Conservation (phyloP, 2,113 vertebrate genomes). For the Zonotrichia leucophrys region DNA sequence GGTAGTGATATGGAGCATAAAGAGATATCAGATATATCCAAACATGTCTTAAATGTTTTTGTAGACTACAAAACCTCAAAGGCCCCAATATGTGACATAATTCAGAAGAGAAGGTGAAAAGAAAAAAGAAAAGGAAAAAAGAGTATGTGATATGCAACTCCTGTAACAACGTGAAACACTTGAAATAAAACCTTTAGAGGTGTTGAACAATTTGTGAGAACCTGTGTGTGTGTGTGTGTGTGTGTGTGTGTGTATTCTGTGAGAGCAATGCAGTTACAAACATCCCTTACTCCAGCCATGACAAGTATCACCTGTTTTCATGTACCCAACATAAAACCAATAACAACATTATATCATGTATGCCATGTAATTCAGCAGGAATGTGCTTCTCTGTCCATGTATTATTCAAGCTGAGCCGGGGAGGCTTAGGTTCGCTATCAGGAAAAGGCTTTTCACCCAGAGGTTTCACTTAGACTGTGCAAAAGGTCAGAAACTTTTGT, state of each 20-base stretch:
- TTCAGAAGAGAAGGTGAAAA: background rate
- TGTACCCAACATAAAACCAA: rapidly evolving
- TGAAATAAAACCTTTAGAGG: background rate
- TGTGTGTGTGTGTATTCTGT: background rate
- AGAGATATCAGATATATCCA: background rate
- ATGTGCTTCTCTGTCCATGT: background rate
- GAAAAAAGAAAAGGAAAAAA: background rate
- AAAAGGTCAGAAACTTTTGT: background rate
- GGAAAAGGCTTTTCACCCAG: background rate
- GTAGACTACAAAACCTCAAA: background rate
- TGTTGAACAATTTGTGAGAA: background rate
- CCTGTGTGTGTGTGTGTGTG: too few relatives aligned
- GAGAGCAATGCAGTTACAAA: background rate
- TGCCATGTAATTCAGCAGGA: background rate
- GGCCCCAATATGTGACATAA: background rate
- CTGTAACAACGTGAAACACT: background rate
- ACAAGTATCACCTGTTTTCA: background rate
- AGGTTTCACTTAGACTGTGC: background rate
- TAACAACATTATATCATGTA: too few relatives aligned
- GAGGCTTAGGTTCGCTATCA: background rate
- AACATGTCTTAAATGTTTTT: background rate
- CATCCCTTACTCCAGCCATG: background rate
- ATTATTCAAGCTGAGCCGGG: background rate
- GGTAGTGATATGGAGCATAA: background rate
- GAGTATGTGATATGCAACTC: background rate